Base-by-base conservation (phyloP, 2,888 invertebrate species). In the Steinernema hermaphroditum region DNA sequence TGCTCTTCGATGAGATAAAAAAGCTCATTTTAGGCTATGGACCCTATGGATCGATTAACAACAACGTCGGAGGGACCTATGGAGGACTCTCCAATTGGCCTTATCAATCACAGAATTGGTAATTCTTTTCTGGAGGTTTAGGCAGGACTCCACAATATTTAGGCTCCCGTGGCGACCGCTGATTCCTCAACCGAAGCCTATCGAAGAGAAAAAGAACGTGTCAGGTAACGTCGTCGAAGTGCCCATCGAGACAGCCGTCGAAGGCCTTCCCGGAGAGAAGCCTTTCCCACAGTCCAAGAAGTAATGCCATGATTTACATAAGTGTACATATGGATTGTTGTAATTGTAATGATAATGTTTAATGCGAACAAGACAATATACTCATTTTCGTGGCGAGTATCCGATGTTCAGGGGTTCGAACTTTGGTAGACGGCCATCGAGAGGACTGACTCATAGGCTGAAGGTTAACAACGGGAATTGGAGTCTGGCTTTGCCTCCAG, bases 51-150 rank as follows among this genome's bases (percentile, higher is more conserved):
- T 41, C 75, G 2, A 8, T 57, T 6, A 76, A 76, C 68, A 78
- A 68, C 29, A 72, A 78, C 49, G 74, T 76, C 19, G 78, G 78
- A 14, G 73, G 78, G 29, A 72, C 68, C 70, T 77, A 77, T 68
- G 73, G 77, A 34, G 77, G 77, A 24, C 69, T 73, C 14, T 79
- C 72, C n/a, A 74, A 49, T 12, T 76, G 76, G 76, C 62, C 62
- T 2, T 32, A 32, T 32, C 62, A 62, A 32, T 1, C 4, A 16
- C 62, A 62, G 32, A 62, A 62, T n/a, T 62, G 62, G 50, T 50
- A 22, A 22, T 19, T 2, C 1, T 22, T 22, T 4, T 19, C 2
- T 22, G 6, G 1, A 50, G 9, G 50, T 37, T 37, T 37, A 2
- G 12, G 50, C 2, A 50, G 2, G 50, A 19, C 22, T 19, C 12